Evolutionary conservation across 2,797 vertebrate species (phyloP).

Genomic region (Myotis daubentonii): DNA sequence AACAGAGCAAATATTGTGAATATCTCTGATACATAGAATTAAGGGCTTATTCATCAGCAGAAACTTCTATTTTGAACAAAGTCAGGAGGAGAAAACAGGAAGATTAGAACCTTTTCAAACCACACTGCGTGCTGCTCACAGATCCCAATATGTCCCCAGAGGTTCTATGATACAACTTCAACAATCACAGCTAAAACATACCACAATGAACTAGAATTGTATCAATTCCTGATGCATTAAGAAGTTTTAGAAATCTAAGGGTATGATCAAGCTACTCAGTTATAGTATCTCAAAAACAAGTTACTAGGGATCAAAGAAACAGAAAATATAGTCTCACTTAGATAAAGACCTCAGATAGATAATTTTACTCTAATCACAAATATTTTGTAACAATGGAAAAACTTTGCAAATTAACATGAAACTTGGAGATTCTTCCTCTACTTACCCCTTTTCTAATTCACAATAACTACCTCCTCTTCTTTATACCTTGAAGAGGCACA

Average conservation of each 20-base stretch:
- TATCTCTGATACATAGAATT: not conserved
- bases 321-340: not conserved
- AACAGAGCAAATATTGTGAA: constrained; percentile 34
- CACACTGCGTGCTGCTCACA: not conserved
- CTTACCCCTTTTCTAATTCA: not conserved
- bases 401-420: not conserved
- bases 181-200: not conserved
- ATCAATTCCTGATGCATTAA: not conserved
- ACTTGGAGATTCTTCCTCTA: not conserved
- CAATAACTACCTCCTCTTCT: not conserved
- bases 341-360: not conserved
- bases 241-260: not conserved
- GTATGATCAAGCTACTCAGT: not conserved
- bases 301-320: not conserved
- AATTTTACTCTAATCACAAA: not conserved
- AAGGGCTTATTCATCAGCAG: not conserved
- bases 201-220: not conserved
- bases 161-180: not conserved
- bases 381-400: not conserved
- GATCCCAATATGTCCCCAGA: not conserved
- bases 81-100: not conserved
- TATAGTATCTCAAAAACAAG: not conserved
- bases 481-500: not conserved
- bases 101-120: not conserved
- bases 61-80: constrained; percentile 27